Conservation (phyloP, 2,888 invertebrate genomes). For the Drosophila sordidula region DNA sequence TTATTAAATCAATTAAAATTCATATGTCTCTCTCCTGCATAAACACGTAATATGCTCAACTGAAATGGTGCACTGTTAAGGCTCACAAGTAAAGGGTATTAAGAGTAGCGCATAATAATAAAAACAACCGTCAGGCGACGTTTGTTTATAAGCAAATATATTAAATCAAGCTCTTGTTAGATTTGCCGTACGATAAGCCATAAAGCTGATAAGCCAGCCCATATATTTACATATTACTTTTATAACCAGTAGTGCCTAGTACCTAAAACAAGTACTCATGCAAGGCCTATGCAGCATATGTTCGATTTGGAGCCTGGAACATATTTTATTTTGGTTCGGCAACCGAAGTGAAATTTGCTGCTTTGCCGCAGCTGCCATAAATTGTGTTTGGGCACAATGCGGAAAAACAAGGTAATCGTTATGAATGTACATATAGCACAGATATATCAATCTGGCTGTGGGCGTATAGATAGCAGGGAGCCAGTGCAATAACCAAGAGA, state of each 20-base stretch:
- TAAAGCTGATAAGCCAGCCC: constrained; percentile 58
- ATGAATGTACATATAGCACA: constrained; percentile 16
- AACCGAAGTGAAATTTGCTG: constrained; percentile 13
- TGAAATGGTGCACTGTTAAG: not conserved
- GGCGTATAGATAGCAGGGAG: constrained; percentile 22
- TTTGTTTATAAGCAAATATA: constrained; percentile 68
- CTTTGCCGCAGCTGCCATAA: constrained; percentile 56
- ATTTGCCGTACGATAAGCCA: constrained; percentile 60
- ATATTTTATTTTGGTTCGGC: constrained; percentile 34
- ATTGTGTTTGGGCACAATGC: constrained; percentile 42
- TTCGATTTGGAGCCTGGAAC: constrained; percentile 33
- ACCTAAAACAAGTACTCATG: constrained; percentile 37
- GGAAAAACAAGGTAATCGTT: constrained; percentile 56
- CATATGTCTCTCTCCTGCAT: not conserved
- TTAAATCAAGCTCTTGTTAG: constrained; percentile 73
- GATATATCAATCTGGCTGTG: constrained; percentile 39
- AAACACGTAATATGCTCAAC: not conserved
- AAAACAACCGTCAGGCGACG: constrained; percentile 48
- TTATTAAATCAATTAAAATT: too few relatives aligned
- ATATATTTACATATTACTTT: constrained; percentile 69
- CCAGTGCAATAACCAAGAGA: constrained; percentile 60
- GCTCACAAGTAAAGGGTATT: constrained; percentile 8
- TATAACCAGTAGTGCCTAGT: constrained; percentile 30
- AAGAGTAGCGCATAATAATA: constrained; percentile 35
- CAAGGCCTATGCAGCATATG: constrained; percentile 33